Evolutionary conservation across 1,140 invertebrate species (phyloP).

Genomic region (Rhagoletis pomonella): DNA sequence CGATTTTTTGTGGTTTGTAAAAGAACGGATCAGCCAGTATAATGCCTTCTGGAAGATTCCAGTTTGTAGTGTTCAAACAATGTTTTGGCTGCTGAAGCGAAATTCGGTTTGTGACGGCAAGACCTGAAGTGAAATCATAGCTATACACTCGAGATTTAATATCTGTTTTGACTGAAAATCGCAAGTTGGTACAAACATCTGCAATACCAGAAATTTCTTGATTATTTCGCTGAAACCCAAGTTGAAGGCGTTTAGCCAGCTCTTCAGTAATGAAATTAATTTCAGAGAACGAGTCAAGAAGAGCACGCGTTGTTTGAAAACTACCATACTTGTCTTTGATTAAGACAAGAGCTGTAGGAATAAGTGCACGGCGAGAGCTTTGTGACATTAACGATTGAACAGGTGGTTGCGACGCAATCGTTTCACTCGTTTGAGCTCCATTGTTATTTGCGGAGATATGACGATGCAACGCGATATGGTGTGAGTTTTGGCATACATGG

Average conservation of each 20-base stretch:
- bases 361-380: neutral
- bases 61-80: neutral
- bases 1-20: conserved; percentile 27
- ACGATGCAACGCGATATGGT: too few relatives aligned
- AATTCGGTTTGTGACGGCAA: conserved; percentile 25
- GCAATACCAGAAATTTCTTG: conserved; percentile 34
- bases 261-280: conserved; percentile 43
- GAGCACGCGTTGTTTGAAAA: conserved; percentile 18
- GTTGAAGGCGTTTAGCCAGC: too few relatives aligned
- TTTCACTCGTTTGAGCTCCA: too few relatives aligned
- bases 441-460: too few relatives aligned
- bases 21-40: neutral
- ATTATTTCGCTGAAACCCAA: neutral
- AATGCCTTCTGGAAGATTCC: neutral
- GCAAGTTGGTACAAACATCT: conserved; percentile 7
- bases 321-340: conserved; percentile 39
- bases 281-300: conserved; percentile 53
- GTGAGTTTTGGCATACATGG: too few relatives aligned
- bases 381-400: too few relatives aligned
- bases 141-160: neutral
- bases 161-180: neutral
- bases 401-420: too few relatives aligned
- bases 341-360: conserved; percentile 53
- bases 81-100: neutral
- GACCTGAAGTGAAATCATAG: neutral